Evolutionary conservation across 2,797 vertebrate genomes (phyloP), one percentile per base, ranked within the genome.

Genomic region (Macropodus opercularis): DNA sequence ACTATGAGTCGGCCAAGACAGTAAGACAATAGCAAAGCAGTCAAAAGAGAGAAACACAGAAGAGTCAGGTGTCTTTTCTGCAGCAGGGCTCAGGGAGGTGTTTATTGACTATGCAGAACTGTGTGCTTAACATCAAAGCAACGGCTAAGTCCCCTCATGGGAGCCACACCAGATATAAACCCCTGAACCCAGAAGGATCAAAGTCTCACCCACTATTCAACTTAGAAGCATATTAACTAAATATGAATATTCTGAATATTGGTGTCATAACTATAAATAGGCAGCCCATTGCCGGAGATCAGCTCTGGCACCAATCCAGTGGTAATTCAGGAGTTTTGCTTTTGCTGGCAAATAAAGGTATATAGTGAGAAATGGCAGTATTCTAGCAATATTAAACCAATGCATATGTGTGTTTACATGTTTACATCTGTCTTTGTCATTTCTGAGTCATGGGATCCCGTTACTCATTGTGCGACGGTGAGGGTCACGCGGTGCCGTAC

Each of bases 141-240:
- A 14, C 17, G 39, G 75, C 64, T 79, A 71, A 82, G 56, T 67
- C 50, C 9, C 63, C 75, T 79, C 81, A 50, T 44, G 83, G 74
- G 80, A 88, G 47, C 39, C 55, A 51, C 73, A 73, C 41, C 63
- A 85, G 73, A 78, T 75, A 72, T 80, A 74, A 85, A 87, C 69
- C 77, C 58, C 46, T 69, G 77, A 80, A 84, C 76, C 71, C 69
- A 60, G 41, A 63, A 54, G 47, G 54, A 81, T 85, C 72, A 82
- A 84, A 85, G 75, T 69, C 67, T 74, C 50, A 62, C 50, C 68
- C 53, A 62, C 36, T 48, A 35, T 67, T 81, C 69, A 75, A 69
- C 53, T 70, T 69, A 62, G n/a, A 66, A 74, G 31, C 36, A 56
- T n/a, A 43, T 64, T 43, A 66, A 31, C 69, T 49, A 51, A 53